These are phyloP conservation scores for Pterostichus madidus DNA, from an alignment of 2,888 invertebrate species.

Conservation along the genomic window DNA sequence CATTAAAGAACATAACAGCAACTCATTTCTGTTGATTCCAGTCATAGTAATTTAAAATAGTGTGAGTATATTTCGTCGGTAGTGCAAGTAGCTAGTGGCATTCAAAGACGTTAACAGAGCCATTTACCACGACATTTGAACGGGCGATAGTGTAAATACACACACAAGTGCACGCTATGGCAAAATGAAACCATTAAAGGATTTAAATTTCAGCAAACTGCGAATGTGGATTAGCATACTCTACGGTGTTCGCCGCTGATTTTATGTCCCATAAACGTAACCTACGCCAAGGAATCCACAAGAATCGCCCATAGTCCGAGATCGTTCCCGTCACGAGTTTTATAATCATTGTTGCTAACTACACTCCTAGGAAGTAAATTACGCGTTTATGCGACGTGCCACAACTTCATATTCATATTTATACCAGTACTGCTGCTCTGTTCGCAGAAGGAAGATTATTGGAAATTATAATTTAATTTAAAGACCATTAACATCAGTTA, in stretches of 20 bases:
- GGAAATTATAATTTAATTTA: slow-evolving; percentile 51
- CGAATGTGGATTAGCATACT: slow-evolving; percentile 66
- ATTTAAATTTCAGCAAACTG: slow-evolving; percentile 67
- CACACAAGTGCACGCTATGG: slow-evolving; percentile 50
- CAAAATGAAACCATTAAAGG: slow-evolving; percentile 67
- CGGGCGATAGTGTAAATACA: slow-evolving; percentile 60
- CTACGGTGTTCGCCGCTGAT: slow-evolving; percentile 48
- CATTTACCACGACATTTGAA: slow-evolving; percentile 53
- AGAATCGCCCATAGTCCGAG: slow-evolving; percentile 32
- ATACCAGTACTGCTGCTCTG: not conserved
- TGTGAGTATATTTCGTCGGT: slow-evolving; percentile 8
- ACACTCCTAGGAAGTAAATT: slow-evolving; percentile 40
- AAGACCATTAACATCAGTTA: slow-evolving; percentile 48
- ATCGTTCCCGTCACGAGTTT: slow-evolving; percentile 39
- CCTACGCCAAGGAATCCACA: slow-evolving; percentile 56
- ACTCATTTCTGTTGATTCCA: not conserved
- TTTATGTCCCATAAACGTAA: slow-evolving; percentile 62
- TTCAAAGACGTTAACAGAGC: slow-evolving; percentile 52
- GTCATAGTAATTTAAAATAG: slow-evolving; percentile 9
- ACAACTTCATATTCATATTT: slow-evolving; percentile 47
- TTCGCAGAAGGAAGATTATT: not conserved
- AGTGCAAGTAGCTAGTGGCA: slow-evolving; percentile 38
- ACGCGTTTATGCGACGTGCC: slow-evolving; percentile 42
- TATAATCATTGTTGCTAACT: slow-evolving; percentile 55
- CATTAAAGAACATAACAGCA: not conserved